phyloP scores from a whole-genome alignment of 2,797 vertebrate genomes.

The Paguma larvata region DNA sequence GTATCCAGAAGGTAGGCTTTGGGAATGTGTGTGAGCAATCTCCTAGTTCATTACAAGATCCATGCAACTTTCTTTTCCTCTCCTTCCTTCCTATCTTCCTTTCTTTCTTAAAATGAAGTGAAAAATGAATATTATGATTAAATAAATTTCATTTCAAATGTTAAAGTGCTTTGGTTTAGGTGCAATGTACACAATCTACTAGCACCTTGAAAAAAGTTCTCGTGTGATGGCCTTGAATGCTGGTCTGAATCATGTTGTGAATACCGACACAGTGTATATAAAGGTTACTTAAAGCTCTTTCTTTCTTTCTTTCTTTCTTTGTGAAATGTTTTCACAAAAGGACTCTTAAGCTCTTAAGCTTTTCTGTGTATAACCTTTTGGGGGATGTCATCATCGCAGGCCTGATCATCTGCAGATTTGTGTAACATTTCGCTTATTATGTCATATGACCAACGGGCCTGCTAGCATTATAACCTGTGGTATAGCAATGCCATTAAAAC shows the following conservation, averaged over 20 bases:
- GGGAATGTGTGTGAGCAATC: neutral
- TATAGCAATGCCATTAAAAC: neutral
- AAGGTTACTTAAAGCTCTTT: neutral
- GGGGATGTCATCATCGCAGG: neutral
- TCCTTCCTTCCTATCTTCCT: no score
- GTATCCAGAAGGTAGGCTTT: conserved; percentile 81
- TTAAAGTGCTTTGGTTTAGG: neutral
- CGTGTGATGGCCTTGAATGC: rapidly evolving
- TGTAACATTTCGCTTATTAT: neutral
- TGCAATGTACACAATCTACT: no score
- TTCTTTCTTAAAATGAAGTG: neutral
- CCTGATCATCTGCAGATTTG: neutral
- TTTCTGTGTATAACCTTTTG: neutral
- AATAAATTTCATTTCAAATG: neutral
- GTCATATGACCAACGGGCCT: neutral
- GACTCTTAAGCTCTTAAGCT: neutral
- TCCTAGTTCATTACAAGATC: neutral
- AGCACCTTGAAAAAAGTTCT: neutral
- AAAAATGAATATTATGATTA: neutral
- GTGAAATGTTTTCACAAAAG: neutral
- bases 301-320: neutral
- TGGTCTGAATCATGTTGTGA: neutral
- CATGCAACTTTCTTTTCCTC: neutral
- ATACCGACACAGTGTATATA: neutral
- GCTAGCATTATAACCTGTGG: neutral